phyloP scores from a whole-genome alignment of 2,888 invertebrate genomes.

The Lasioglossum morio region DNA sequence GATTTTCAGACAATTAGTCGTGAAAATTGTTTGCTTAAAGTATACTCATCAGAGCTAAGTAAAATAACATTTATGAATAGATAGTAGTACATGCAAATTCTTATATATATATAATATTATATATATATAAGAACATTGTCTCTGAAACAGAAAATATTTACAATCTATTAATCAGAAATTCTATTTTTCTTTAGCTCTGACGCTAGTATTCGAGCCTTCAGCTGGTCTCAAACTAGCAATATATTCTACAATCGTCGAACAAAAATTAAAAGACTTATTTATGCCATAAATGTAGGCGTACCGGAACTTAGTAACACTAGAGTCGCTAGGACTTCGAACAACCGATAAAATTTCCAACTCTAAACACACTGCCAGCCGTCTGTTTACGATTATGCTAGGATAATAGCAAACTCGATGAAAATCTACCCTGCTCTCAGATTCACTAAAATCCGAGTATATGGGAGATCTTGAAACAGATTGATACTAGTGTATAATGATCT shows the following conservation, averaged over 20 bases:
- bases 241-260: constrained; percentile 94
- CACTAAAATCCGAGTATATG: constrained; percentile 98
- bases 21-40: constrained; percentile 24
- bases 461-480: constrained; percentile 97
- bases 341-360: constrained; percentile 95
- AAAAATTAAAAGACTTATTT: constrained; percentile 93
- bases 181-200: constrained; percentile 42
- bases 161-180: constrained; percentile 26
- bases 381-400: constrained; percentile 96
- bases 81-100: constrained; percentile 28
- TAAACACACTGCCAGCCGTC: constrained; percentile 96
- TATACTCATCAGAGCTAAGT: constrained; percentile 44
- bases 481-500: not conserved
- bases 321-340: constrained; percentile 91
- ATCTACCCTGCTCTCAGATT: constrained; percentile 96
- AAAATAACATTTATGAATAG: constrained; percentile 27
- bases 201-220: constrained; percentile 87
- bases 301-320: constrained; percentile 94
- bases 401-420: constrained; percentile 96
- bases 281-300: constrained; percentile 92
- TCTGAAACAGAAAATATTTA: constrained; percentile 20
- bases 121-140: not conserved
- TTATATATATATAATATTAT: not conserved
- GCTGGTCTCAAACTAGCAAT: constrained; percentile 92
- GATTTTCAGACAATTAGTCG: constrained; percentile 33